A percentile compares a stretch with the other conserved stretches of the same genome.
Evolutionary conservation across 2,888 invertebrate genomes (phyloP).

Genomic region (Ommatoiulus sabulosus): DNA sequence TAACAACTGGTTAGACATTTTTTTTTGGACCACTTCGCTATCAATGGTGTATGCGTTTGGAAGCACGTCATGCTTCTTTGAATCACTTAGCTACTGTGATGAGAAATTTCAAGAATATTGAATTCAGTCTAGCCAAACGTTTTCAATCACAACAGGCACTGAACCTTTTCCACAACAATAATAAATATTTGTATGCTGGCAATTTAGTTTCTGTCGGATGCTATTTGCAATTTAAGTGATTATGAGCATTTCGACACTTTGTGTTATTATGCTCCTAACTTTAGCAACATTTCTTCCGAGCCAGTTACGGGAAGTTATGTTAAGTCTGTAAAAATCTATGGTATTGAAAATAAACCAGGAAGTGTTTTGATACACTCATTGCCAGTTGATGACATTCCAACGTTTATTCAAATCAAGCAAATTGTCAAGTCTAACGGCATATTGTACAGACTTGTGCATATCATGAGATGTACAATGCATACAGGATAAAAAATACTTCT

Average conservation of each 20-base stretch:
- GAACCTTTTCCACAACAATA: background rate
- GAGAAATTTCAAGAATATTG: slow-evolving; percentile 47
- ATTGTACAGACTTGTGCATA: background rate
- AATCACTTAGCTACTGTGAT: slow-evolving; percentile 23
- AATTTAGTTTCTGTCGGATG: background rate
- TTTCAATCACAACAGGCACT: background rate
- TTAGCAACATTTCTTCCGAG: background rate
- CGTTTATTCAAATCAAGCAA: background rate
- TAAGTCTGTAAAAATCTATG: background rate
- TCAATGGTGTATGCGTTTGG: slow-evolving; percentile 42
- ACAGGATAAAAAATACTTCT: background rate
- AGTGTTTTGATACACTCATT: background rate
- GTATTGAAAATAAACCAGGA: background rate
- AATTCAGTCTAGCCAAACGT: background rate
- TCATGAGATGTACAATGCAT: background rate
- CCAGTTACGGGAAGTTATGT: background rate
- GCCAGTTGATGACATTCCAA: background rate
- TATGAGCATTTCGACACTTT: background rate
- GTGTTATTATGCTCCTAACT: background rate
- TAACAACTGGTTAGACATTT: background rate
- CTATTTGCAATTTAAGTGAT: background rate
- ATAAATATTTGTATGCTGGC: background rate
- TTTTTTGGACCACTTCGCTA: slow-evolving; percentile 38
- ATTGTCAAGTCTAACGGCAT: background rate
- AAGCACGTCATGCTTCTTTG: slow-evolving; percentile 29